Evolutionary conservation across 2,888 invertebrate species (phyloP).

Genomic region (Steinernema scapterisci): DNA sequence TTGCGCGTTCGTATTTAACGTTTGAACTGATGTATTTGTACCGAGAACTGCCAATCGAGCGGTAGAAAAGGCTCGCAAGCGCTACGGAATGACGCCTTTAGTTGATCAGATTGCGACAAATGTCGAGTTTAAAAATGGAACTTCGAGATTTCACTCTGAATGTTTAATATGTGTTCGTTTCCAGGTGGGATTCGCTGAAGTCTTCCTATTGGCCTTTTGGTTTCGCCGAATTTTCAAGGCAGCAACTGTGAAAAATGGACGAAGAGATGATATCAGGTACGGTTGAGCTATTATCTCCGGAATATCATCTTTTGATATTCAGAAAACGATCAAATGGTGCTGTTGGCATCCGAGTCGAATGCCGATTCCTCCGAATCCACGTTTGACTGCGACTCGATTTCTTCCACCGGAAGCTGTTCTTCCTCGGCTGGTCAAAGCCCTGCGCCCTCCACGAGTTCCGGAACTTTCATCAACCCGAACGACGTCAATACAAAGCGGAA

Average conservation of each 20-base stretch:
- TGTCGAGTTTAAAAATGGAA: no score
- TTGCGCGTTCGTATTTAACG: no score
- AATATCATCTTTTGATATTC: background rate
- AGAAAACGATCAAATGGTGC: background rate
- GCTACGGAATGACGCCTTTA: no score
- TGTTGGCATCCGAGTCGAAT: background rate
- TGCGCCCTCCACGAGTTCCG: conserved; percentile 4
- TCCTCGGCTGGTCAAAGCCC: background rate
- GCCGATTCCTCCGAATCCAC: conserved; percentile 1
- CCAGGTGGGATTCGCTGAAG: background rate
- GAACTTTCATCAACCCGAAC: conserved; percentile 11
- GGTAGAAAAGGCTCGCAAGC: no score
- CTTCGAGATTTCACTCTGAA: no score
- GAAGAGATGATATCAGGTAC: background rate
- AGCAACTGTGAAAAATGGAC: background rate
- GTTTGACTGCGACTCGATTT: conserved; percentile 17
- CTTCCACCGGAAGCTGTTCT: conserved; percentile 19
- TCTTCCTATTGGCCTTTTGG: background rate
- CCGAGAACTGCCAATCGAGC: no score
- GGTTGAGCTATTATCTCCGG: background rate
- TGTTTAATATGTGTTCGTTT: background rate
- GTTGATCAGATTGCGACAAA: no score
- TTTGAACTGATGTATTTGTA: no score
- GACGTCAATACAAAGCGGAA: conserved; percentile 3
- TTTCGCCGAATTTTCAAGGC: background rate